These are phyloP conservation scores for Bubo bubo DNA, from an alignment of 2,113 vertebrate genomes.

Conservation along the genomic window DNA sequence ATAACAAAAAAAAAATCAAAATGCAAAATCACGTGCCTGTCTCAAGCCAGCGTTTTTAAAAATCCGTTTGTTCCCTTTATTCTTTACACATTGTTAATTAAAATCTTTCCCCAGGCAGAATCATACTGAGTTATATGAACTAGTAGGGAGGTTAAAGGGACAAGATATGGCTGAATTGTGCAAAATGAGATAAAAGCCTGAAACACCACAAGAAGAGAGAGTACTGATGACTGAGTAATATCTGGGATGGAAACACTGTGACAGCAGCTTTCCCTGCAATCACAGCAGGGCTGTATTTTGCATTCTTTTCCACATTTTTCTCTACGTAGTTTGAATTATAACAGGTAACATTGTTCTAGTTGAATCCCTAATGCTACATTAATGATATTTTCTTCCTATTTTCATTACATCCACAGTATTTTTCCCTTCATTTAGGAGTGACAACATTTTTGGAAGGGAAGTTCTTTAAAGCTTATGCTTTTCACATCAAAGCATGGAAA, in stretches of 20 bases:
- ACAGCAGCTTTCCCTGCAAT: conserved; percentile 1
- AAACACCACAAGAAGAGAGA: background rate
- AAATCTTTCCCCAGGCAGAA: conserved; percentile 75
- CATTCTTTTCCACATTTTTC: conserved; percentile 28
- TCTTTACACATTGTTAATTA: conserved; percentile 71
- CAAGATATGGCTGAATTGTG: conserved; percentile 1
- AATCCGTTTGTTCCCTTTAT: background rate
- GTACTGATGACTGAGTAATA: conserved; percentile 43
- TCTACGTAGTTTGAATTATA: conserved; percentile 45
- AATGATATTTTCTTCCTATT: conserved; percentile 28
- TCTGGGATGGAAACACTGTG: conserved; percentile 17
- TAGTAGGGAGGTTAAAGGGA: conserved; percentile 57
- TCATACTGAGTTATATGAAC: conserved; percentile 60
- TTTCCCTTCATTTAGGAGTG: conserved; percentile 29
- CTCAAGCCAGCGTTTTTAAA: conserved; percentile 43
- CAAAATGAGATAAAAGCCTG: conserved; percentile 52
- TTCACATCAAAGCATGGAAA: conserved; percentile 48
- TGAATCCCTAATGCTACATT: conserved; percentile 24
- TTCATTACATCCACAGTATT: background rate
- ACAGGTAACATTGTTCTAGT: conserved; percentile 55
- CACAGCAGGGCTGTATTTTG: conserved; percentile 62
- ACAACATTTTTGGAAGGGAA: conserved; percentile 47
- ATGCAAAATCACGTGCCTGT: background rate
- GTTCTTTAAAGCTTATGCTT: conserved; percentile 7
- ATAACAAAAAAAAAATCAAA: conserved; percentile 9